Conservation (phyloP, 2,797 vertebrate genomes). For the Dallia pectoralis region DNA sequence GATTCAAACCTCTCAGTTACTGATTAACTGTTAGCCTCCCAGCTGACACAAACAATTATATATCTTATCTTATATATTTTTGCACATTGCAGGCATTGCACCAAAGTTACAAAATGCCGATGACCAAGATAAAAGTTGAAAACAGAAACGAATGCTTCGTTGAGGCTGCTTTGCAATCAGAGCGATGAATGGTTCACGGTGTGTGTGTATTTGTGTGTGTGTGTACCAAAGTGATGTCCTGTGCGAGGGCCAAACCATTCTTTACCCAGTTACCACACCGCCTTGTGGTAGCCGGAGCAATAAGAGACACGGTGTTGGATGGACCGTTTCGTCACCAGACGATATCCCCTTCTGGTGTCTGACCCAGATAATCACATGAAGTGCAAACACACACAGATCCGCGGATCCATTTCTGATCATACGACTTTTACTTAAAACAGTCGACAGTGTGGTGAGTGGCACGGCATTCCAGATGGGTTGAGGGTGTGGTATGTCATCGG, state of each 20-base stretch:
- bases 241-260: slow-evolving; percentile 12
- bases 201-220: neutral
- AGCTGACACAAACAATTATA: too few species aligned
- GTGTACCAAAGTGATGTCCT: slow-evolving; percentile 9
- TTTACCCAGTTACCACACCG: slow-evolving; percentile 66
- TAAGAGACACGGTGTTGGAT: neutral
- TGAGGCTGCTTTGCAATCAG: too few species aligned
- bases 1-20: neutral
- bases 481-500: slow-evolving; percentile 26
- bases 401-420: neutral
- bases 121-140: too few species aligned
- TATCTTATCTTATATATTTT: neutral
- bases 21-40: neutral
- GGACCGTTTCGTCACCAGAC: neutral
- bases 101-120: neutral
- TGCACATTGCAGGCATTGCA: neutral
- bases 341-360: neutral
- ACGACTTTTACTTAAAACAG: neutral
- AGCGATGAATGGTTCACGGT: neutral
- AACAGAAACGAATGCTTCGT: too few species aligned
- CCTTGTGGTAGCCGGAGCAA: slow-evolving; percentile 56
- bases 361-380: neutral
- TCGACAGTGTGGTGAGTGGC: neutral
- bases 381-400: neutral
- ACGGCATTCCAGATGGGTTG: slow-evolving; percentile 25